A percentile compares a stretch with the other conserved stretches of the same genome.
These are phyloP conservation scores for Lemur catta DNA, from an alignment of 2,797 vertebrate genomes.

Conservation along the genomic window DNA sequence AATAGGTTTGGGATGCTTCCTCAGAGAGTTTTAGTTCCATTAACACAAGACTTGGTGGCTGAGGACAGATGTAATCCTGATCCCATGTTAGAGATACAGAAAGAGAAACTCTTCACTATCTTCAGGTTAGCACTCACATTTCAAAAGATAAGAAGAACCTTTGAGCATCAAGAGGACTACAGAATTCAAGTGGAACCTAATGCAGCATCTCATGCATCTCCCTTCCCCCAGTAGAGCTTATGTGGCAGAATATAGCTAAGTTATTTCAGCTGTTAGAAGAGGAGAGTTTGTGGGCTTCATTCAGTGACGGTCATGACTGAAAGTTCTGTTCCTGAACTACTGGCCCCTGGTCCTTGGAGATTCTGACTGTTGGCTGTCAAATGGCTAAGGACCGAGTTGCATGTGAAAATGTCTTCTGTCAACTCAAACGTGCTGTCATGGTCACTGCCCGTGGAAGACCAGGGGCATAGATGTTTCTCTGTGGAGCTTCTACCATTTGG, in stretches of 20 bases:
- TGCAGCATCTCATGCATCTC: neutral
- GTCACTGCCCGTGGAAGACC: neutral
- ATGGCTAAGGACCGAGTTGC: neutral
- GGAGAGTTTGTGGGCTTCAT: neutral
- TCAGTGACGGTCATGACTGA: neutral
- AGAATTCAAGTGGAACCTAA: slow-evolving; percentile 15
- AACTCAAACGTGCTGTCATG: neutral
- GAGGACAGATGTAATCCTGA: slow-evolving; percentile 48
- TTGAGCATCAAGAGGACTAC: neutral
- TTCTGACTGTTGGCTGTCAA: neutral
- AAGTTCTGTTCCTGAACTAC: neutral
- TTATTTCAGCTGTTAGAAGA: neutral
- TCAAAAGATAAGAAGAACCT: slow-evolving; percentile 14
- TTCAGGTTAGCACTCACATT: slow-evolving; percentile 42
- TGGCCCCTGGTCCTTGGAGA: no score
- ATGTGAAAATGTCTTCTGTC: neutral
- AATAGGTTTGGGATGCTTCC: slow-evolving; percentile 48
- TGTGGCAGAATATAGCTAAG: neutral
- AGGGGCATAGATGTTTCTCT: neutral
- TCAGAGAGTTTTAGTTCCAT: slow-evolving; percentile 60
- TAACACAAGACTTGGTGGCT: slow-evolving; percentile 66
- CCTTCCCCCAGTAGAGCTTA: neutral
- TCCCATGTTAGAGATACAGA: slow-evolving; percentile 44
- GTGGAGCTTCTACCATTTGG: neutral
- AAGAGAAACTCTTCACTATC: slow-evolving; percentile 48